Evolutionary conservation across 2,797 vertebrate genomes (phyloP), one percentile per base, ranked within the genome.

Genomic region (Anguilla megastoma): DNA sequence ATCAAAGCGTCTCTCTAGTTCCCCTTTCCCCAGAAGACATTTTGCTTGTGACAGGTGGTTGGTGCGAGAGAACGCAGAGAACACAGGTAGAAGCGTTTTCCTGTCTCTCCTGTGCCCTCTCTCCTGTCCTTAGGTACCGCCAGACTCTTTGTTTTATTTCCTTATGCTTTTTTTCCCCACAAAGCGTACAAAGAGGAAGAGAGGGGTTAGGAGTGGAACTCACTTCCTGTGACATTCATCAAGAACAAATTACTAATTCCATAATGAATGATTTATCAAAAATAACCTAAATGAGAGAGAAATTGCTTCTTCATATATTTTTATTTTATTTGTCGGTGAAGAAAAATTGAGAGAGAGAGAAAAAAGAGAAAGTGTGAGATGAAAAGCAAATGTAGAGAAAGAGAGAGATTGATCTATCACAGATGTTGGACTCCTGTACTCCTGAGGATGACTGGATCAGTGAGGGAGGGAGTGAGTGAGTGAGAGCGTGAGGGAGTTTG

Each of bases 251-350:
- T n/a, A 84, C 50, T 84, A 0, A 84, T 56, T 84, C 52, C 52
- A 45, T 48, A 24, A 50, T 82, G 21, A 82, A 50, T 21, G 21
- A 88, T 50, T 14, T 69, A 69, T 27, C 4, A 90, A 93, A 90
- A 90, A 33, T 86, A 92, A 87, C 12, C 9, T 74, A 88, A 89
- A 89, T 89, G 82, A 89, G 87, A 90, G 69, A 90, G 92, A 86
- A 89, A 79, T 79, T 41, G 36, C 27, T 71, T 71, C 30, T 71
- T 27, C 76, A 60, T 85, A 86, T 58, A 91, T 90, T 92, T 91
- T 91, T 89, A 90, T 92, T 86, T 86, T 90, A 88, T 84, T 14
- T 18, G 88, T 93, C 50, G n/a, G n/a, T 56, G 21, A 82, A 83
- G n/a, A 45, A 80, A 87, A 84, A n/a, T 54, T 7, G 12, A 30